Evolutionary conservation across 2,888 invertebrate genomes (phyloP).

Genomic region (Ormyrus labotus): DNA sequence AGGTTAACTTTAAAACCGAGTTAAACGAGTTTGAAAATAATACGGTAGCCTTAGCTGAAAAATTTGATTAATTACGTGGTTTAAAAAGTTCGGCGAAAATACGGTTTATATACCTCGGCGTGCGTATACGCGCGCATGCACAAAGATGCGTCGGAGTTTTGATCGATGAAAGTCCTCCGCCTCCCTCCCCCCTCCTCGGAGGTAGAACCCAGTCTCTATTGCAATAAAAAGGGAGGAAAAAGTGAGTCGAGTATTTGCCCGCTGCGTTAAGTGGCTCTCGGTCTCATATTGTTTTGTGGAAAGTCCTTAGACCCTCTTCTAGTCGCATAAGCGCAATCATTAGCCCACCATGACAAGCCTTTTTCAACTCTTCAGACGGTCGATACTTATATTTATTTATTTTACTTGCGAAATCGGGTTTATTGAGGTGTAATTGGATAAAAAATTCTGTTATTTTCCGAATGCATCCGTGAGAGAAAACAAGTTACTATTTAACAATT

Average conservation of each 20-base stretch:
- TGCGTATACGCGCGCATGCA: background rate
- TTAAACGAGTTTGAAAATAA: slow-evolving; percentile 27
- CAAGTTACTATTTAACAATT: too few relatives aligned
- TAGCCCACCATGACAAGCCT: background rate
- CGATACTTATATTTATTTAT: too few relatives aligned
- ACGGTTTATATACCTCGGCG: background rate
- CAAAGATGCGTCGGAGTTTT: background rate
- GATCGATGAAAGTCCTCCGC: slow-evolving; percentile 31
- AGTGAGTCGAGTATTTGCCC: slow-evolving; percentile 66
- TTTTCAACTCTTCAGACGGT: background rate
- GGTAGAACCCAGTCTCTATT: slow-evolving; percentile 13
- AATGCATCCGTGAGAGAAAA: too few relatives aligned
- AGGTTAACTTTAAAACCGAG: slow-evolving; percentile 5
- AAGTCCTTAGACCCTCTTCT: slow-evolving; percentile 50
- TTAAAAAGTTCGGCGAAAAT: slow-evolving; percentile 37
- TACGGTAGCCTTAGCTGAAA: slow-evolving; percentile 1
- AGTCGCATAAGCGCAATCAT: slow-evolving; percentile 21
- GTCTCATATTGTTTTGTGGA: slow-evolving; percentile 66
- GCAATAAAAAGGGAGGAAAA: slow-evolving; percentile 54
- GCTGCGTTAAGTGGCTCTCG: slow-evolving; percentile 65
- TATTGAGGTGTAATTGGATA: too few relatives aligned
- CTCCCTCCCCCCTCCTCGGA: background rate
- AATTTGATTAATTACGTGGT: slow-evolving; percentile 38
- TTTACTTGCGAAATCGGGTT: too few relatives aligned
- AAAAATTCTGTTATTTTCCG: too few relatives aligned